Percentiles rank a stretch among this genome's conserved stretches.
phyloP scores from a whole-genome alignment of 2,888 invertebrate genomes.

The Phalera bucephala region DNA sequence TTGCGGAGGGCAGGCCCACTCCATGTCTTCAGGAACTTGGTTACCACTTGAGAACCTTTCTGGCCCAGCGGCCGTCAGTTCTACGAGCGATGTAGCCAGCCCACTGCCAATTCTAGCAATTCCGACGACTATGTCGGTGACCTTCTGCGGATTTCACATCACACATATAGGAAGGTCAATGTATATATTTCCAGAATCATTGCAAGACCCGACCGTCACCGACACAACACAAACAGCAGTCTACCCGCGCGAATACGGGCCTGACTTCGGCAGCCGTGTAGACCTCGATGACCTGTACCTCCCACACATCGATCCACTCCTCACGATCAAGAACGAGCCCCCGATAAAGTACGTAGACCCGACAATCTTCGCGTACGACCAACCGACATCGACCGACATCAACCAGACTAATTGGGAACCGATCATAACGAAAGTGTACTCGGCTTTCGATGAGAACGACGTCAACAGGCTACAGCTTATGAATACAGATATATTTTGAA shows the following conservation, averaged over 20 bases:
- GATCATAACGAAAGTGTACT: constrained; percentile 50
- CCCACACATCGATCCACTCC: constrained; percentile 68
- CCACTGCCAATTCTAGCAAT: too few relatives aligned
- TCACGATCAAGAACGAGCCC: constrained; percentile 40
- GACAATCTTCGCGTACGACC: not conserved
- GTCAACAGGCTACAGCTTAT: constrained; percentile 42
- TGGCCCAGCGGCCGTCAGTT: too few relatives aligned
- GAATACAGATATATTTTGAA: constrained; percentile 55
- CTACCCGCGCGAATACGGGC: constrained; percentile 57
- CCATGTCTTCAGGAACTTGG: too few relatives aligned
- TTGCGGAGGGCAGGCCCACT: too few relatives aligned
- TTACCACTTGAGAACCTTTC: too few relatives aligned
- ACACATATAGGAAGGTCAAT: too few relatives aligned
- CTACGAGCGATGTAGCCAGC: too few relatives aligned
- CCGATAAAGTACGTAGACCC: not conserved
- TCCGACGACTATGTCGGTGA: too few relatives aligned
- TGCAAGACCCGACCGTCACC: not conserved
- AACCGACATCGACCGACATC: not conserved
- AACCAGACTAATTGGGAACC: constrained; percentile 44
- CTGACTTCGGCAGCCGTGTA: constrained; percentile 50
- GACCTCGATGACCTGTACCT: constrained; percentile 57
- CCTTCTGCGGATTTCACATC: too few relatives aligned
- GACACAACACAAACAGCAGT: constrained; percentile 1
- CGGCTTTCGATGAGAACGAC: constrained; percentile 38
- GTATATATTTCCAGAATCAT: constrained; percentile 5